Evolutionary conservation across 2,888 invertebrate species (phyloP).

Genomic region (Pomacea canaliculata): DNA sequence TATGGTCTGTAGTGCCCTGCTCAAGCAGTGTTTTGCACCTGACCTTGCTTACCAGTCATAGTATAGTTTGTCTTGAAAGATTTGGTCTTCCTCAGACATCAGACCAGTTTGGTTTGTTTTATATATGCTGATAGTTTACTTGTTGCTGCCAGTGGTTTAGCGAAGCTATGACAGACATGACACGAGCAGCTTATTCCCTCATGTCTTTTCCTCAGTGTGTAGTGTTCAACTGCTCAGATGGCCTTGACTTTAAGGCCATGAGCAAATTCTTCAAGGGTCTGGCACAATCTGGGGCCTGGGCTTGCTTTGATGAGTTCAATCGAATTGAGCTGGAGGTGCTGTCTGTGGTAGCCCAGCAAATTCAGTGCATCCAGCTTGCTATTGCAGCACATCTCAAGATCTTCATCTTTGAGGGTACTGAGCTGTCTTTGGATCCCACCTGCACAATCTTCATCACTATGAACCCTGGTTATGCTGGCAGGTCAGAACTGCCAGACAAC

Average conservation of each 20-base stretch:
- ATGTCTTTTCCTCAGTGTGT: slow-evolving; percentile 76
- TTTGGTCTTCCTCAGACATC: too few relatives aligned
- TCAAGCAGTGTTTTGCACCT: too few relatives aligned
- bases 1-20: too few relatives aligned
- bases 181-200: background rate
- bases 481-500: slow-evolving; percentile 70
- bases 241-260: slow-evolving; percentile 91
- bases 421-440: slow-evolving; percentile 68
- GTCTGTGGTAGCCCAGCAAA: slow-evolving; percentile 94
- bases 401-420: slow-evolving; percentile 78
- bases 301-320: slow-evolving; percentile 96
- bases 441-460: slow-evolving; percentile 71
- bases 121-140: too few relatives aligned
- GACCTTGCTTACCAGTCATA: too few relatives aligned
- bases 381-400: slow-evolving; percentile 82
- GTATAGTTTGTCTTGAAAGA: too few relatives aligned
- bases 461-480: slow-evolving; percentile 71
- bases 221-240: slow-evolving; percentile 95
- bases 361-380: slow-evolving; percentile 89
- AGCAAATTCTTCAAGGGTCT: slow-evolving; percentile 97
- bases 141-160: too few relatives aligned
- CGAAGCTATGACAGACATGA: too few relatives aligned
- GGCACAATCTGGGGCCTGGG: slow-evolving; percentile 86
- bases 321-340: slow-evolving; percentile 91
- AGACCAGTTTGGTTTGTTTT: too few relatives aligned